phyloP scores from a whole-genome alignment of 1,140 invertebrate genomes.

The Calephelis nemesis region DNA sequence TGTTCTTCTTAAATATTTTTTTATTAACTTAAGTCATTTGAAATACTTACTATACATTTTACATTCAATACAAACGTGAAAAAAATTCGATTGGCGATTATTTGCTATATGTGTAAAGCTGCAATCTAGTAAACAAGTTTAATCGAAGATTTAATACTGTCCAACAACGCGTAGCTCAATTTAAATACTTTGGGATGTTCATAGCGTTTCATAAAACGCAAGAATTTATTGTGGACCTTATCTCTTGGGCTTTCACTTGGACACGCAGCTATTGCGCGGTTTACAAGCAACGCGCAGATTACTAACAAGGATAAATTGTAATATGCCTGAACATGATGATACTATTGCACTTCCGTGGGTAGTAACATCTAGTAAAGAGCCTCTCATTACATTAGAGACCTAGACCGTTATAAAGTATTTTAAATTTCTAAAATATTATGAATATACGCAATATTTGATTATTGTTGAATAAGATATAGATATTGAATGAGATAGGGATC shows the following conservation, averaged over 20 bases:
- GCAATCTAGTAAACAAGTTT: background rate
- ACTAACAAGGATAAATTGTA: conserved; percentile 22
- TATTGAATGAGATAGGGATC: too few relatives aligned
- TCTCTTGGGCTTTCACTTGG: conserved; percentile 22
- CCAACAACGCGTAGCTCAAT: conserved; percentile 36
- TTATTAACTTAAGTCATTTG: too few relatives aligned
- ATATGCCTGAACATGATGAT: conserved; percentile 19
- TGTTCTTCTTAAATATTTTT: too few relatives aligned
- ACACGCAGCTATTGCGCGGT: conserved; percentile 12
- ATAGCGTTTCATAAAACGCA: conserved; percentile 39
- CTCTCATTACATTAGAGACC: background rate
- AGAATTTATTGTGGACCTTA: conserved; percentile 36
- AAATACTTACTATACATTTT: too few relatives aligned
- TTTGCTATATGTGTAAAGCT: too few relatives aligned
- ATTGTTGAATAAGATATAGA: too few relatives aligned
- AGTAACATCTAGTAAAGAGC: background rate
- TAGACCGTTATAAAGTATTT: too few relatives aligned
- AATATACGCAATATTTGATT: too few relatives aligned
- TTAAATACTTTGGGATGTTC: conserved; percentile 37
- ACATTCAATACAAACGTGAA: too few relatives aligned
- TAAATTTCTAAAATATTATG: too few relatives aligned
- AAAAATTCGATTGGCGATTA: too few relatives aligned
- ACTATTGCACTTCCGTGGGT: conserved; percentile 14
- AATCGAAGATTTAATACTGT: conserved; percentile 14
- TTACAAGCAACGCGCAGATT: conserved; percentile 20